These are phyloP conservation scores for Eristalis arbustorum DNA, from an alignment of 2,888 invertebrate species.

Conservation along the genomic window DNA sequence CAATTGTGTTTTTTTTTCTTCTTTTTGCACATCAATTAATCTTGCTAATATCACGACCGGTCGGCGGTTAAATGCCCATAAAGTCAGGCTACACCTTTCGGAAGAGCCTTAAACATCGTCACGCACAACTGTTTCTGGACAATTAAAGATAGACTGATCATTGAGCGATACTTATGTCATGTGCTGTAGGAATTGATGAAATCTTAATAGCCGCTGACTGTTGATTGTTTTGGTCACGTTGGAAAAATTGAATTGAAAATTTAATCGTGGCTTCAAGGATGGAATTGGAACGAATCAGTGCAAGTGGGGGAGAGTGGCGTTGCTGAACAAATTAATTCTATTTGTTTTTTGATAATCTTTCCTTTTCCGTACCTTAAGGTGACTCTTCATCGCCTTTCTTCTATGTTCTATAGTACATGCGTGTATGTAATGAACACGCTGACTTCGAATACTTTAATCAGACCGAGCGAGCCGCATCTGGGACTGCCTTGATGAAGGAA, in stretches of 20 bases:
- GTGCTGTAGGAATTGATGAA: conserved; percentile 1
- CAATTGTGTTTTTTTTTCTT: background rate
- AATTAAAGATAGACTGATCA: conserved; percentile 19
- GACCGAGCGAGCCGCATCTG: no score
- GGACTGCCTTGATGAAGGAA: no score
- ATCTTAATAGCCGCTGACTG: background rate
- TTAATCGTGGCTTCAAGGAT: background rate
- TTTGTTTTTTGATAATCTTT: no score
- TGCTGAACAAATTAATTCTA: no score
- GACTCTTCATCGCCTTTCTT: no score
- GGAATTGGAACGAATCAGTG: no score
- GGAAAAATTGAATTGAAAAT: background rate
- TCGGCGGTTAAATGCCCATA: background rate
- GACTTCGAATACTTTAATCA: no score
- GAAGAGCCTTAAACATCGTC: conserved; percentile 16
- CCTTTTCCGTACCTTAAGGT: no score
- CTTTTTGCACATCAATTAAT: background rate
- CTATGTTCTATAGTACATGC: no score
- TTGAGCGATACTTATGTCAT: conserved; percentile 4
- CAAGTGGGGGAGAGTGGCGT: no score
- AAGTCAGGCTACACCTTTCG: background rate
- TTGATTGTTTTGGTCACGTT: background rate
- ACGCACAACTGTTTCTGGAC: conserved; percentile 14
- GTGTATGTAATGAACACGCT: no score
- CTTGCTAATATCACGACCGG: background rate